A percentile compares a stretch with the other conserved stretches of the same genome.
phyloP scores from a whole-genome alignment of 2,113 vertebrate genomes.

The Cebus imitator region DNA sequence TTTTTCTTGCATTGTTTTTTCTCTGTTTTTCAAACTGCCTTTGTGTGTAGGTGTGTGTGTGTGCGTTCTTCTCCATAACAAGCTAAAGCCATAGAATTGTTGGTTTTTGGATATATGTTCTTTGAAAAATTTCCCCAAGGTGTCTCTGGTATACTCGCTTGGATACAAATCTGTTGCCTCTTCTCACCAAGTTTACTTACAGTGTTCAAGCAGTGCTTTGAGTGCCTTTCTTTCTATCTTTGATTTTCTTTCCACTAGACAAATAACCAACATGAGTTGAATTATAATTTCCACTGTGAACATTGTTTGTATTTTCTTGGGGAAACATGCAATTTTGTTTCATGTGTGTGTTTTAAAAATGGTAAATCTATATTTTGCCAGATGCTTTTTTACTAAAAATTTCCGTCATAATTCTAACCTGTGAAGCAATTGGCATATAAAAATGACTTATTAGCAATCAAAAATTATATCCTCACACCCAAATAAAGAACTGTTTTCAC shows the following conservation, averaged over 20 bases:
- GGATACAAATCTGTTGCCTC: neutral
- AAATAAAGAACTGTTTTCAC: neutral
- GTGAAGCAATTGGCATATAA: neutral
- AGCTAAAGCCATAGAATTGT: neutral
- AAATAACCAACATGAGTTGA: neutral
- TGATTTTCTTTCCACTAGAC: neutral
- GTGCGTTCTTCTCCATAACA: neutral
- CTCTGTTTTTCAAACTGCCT: neutral
- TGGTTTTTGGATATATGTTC: neutral
- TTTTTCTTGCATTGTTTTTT: neutral
- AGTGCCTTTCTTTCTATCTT: neutral
- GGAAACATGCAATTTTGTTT: neutral
- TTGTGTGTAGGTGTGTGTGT: neutral
- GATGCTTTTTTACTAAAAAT: neutral
- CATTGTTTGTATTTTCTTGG: neutral
- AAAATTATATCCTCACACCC: neutral
- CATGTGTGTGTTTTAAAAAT: neutral
- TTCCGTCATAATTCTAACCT: neutral
- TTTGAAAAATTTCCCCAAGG: neutral
- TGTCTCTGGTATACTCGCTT: neutral
- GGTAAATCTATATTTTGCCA: neutral
- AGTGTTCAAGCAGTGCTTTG: neutral
- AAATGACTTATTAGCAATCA: neutral
- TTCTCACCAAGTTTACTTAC: neutral
- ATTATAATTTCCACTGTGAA: neutral